Conservation (phyloP, 2,797 vertebrate genomes). For the Clarias laeviceps region DNA sequence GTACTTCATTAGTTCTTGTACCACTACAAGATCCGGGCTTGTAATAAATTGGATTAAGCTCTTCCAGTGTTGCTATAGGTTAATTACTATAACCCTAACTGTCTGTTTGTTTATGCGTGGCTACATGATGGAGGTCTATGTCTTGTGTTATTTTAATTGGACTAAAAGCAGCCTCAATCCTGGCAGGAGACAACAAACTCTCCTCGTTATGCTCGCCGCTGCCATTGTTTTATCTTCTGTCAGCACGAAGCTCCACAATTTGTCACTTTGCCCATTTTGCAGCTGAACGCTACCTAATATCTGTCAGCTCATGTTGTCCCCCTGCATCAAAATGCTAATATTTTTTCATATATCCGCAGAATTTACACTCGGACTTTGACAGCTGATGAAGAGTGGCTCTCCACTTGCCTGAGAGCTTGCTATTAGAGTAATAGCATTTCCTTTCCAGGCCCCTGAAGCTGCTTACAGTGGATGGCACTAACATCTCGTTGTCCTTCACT, state of each 20-base stretch:
- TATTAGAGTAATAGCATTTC: slow-evolving; percentile 82
- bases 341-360: slow-evolving; percentile 76
- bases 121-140: slow-evolving; percentile 53
- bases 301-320: slow-evolving; percentile 59
- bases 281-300: slow-evolving; percentile 72
- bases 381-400: slow-evolving; percentile 76
- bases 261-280: slow-evolving; percentile 66
- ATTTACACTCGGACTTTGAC: slow-evolving; percentile 69
- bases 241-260: slow-evolving; percentile 34
- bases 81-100: slow-evolving; percentile 79
- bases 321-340: slow-evolving; percentile 76
- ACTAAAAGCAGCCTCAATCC: slow-evolving; percentile 33
- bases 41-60: slow-evolving; percentile 72
- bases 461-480: slow-evolving; percentile 13
- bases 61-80: slow-evolving; percentile 74
- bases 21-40: slow-evolving; percentile 57
- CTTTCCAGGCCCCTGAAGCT: slow-evolving; percentile 59
- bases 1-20: slow-evolving; percentile 48
- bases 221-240: slow-evolving; percentile 62
- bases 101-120: slow-evolving; percentile 75
- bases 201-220: slow-evolving; percentile 64
- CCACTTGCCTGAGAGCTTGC: slow-evolving; percentile 77
- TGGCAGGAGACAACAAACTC: slow-evolving; percentile 58
- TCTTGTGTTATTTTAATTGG: slow-evolving; percentile 58
- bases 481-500: slow-evolving; percentile 36